Conservation (phyloP, 2,113 vertebrate genomes). For the Apteryx owenii region DNA sequence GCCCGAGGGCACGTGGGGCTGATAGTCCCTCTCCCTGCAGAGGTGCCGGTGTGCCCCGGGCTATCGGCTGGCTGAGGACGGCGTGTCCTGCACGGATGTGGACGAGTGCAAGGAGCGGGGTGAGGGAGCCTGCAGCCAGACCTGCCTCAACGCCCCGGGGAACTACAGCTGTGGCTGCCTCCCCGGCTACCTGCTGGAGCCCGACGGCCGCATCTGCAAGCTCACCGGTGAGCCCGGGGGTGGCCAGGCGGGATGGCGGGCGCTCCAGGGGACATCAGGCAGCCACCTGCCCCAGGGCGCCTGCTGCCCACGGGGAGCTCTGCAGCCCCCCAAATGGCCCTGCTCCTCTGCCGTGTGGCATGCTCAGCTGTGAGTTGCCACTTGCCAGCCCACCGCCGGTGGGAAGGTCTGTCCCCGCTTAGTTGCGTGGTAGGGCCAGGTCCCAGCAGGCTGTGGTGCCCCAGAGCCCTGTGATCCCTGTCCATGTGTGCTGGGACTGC, state of each 20-base stretch:
- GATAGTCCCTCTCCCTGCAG: constrained; percentile 64
- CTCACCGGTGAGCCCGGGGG: constrained; percentile 76
- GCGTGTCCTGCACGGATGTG: constrained; percentile 79
- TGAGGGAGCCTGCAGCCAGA: constrained; percentile 80
- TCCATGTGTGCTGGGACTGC: rapidly evolving
- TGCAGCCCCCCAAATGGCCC: background rate
- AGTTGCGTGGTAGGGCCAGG: background rate
- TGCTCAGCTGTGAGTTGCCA: background rate
- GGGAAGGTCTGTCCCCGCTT: too few species aligned
- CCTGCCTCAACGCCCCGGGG: constrained; percentile 81
- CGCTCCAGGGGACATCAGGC: background rate
- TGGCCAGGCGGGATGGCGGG: rapidly evolving
- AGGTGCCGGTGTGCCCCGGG: constrained; percentile 83
- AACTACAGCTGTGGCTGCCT: constrained; percentile 86
- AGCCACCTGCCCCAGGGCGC: rapidly evolving
- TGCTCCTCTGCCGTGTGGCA: background rate
- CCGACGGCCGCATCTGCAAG: constrained; percentile 84
- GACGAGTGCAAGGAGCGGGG: constrained; percentile 79
- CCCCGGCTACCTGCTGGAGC: constrained; percentile 85
- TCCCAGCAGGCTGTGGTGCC: background rate
- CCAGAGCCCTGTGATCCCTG: rapidly evolving
- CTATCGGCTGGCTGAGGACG: constrained; percentile 70
- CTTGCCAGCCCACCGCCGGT: background rate
- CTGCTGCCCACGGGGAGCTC: background rate
- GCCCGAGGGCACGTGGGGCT: background rate